Base-by-base conservation (phyloP, 2,797 vertebrate genomes). In the Cygnus olor region DNA sequence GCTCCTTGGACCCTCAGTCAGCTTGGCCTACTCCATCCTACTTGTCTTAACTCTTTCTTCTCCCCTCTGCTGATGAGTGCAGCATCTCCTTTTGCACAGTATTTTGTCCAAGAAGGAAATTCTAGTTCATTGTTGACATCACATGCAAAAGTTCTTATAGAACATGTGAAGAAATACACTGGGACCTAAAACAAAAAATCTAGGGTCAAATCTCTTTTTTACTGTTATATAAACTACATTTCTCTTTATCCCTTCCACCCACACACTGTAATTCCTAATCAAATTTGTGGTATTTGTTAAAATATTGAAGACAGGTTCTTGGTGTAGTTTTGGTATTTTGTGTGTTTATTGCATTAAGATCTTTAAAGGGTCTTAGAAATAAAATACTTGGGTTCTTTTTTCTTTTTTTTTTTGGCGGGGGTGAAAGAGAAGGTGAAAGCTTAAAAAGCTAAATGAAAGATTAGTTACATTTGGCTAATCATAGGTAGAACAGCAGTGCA, bases 381-480 rank as follows among this genome's bases (percentile, higher is more conserved):
- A 88, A 87, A 97, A 87, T 81, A 17, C n/a, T 85, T 69, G 47
- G 21, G 54, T 65, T 66, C 18, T 13, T 45, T 72, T 88, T 73
- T 88, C 73, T 84, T 51, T 65, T 66, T 20, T 11, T 45, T 70
- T 88, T 73, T 86, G 61, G 4, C 3, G 24, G 25, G 24, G 15
- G 15, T 73, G 30, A 80, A 82, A 87, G 91, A 80, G 53, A 84
- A 21, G 54, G 78, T 64, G 57, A 80, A n/a, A 91, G 12, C 53
- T 95, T 89, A 81, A 88, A 54, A 92, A 89, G 18, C 65, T 88
- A 88, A 94, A 92, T 89, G 90, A 94, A 85, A 94, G 88, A 94
- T 97, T 96, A 94, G 94, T 96, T 90, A 70, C 82, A 84, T 96
- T 94, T 95, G 92, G 60, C 57, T 93, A 87, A 92, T 94, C 81